Evolutionary conservation across 2,797 vertebrate species (phyloP).

Genomic region (Masticophis lateralis): DNA sequence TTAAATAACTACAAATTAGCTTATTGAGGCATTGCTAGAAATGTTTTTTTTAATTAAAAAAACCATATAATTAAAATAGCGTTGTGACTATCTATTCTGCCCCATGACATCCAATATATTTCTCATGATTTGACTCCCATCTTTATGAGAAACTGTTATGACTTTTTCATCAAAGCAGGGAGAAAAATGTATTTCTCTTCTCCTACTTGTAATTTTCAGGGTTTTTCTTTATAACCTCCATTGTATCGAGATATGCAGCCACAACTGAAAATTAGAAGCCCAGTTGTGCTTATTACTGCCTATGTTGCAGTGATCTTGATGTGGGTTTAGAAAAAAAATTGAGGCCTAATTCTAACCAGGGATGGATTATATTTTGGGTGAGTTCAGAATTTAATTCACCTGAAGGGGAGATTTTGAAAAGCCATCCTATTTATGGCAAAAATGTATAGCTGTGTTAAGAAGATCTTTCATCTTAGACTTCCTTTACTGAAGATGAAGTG

Average conservation of each 20-base stretch:
- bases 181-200: conserved; percentile 54
- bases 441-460: conserved; percentile 37
- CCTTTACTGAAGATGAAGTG: conserved; percentile 44
- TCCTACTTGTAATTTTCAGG: conserved; percentile 52
- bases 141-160: conserved; percentile 56
- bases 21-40: conserved; percentile 48
- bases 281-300: conserved; percentile 50
- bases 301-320: conserved; percentile 41
- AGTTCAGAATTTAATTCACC: conserved; percentile 52
- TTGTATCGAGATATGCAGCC: conserved; percentile 57
- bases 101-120: conserved; percentile 48
- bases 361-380: conserved; percentile 54
- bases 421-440: conserved; percentile 60
- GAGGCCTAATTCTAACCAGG: conserved; percentile 47
- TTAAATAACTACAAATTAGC: background rate
- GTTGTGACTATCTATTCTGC: conserved; percentile 51
- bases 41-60: conserved; percentile 43
- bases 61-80: conserved; percentile 59
- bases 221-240: conserved; percentile 58
- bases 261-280: conserved; percentile 52
- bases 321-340: conserved; percentile 34
- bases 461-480: background rate
- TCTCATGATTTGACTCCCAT: conserved; percentile 53
- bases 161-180: conserved; percentile 53
- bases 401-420: conserved; percentile 54